Evolutionary conservation across 2,113 vertebrate genomes (phyloP).

Genomic region (Erinaceus europaeus): DNA sequence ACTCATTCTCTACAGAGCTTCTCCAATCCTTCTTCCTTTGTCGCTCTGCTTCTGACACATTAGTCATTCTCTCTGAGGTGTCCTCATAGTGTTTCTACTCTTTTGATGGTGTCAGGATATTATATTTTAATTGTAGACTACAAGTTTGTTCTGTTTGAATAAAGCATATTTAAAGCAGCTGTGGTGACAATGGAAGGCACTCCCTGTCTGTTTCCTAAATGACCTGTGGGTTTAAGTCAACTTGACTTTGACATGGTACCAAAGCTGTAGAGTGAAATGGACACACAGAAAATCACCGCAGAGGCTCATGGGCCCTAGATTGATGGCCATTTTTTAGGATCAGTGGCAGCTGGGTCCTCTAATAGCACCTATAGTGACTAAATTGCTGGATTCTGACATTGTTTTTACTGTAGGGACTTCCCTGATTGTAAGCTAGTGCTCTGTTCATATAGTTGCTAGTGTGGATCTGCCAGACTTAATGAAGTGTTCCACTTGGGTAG

Average conservation of each 20-base stretch:
- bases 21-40: neutral
- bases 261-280: neutral
- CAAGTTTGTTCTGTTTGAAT: neutral
- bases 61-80: no score
- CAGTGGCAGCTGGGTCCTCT: neutral
- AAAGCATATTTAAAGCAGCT: neutral
- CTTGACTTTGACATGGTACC: no score
- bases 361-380: neutral
- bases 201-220: no score
- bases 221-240: no score
- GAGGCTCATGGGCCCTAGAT: neutral
- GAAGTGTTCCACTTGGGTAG: neutral
- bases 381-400: neutral
- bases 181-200: accelerated
- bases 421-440: neutral
- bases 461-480: neutral
- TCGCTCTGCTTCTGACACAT: neutral
- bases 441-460: no score
- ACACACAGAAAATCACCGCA: neutral
- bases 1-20: neutral
- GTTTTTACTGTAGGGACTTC: neutral
- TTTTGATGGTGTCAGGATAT: neutral
- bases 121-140: neutral
- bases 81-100: neutral
- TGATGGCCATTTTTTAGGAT: neutral